Conservation (phyloP, 1,140 invertebrate species). For the Camponotus vicinus region DNA sequence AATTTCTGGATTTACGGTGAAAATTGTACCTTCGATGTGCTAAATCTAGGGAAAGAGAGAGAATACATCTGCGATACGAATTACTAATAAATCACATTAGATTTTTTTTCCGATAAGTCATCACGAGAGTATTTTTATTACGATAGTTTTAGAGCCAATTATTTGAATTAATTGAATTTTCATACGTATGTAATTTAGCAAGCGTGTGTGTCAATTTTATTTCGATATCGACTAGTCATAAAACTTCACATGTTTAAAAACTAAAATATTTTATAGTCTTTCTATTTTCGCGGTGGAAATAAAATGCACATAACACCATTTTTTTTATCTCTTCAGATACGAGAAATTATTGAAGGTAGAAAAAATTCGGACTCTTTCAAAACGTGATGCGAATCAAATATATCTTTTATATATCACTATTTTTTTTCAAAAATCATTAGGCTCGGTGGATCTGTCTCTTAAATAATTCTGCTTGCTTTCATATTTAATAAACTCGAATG, state of each 20-base stretch:
- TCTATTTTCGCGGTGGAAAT: background rate
- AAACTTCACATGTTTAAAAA: background rate
- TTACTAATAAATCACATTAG: background rate
- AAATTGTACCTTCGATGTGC: constrained; percentile 37
- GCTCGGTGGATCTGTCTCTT: background rate
- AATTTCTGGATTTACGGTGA: constrained; percentile 47
- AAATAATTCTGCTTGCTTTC: background rate
- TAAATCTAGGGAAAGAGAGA: background rate
- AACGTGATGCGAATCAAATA: background rate
- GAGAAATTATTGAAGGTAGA: background rate
- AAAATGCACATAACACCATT: background rate
- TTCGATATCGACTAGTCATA: background rate
- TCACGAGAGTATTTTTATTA: background rate
- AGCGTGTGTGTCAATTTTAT: constrained; percentile 19
- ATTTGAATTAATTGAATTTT: background rate
- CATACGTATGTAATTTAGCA: background rate
- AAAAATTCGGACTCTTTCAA: background rate
- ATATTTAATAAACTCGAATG: background rate
- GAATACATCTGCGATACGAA: background rate
- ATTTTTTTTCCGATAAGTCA: constrained; percentile 3
- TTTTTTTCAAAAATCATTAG: background rate
- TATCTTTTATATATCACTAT: background rate
- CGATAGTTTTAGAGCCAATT: background rate
- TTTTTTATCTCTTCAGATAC: background rate
- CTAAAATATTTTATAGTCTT: constrained; percentile 1